Conservation (phyloP, 2,797 vertebrate species). For the Tinamus major region DNA sequence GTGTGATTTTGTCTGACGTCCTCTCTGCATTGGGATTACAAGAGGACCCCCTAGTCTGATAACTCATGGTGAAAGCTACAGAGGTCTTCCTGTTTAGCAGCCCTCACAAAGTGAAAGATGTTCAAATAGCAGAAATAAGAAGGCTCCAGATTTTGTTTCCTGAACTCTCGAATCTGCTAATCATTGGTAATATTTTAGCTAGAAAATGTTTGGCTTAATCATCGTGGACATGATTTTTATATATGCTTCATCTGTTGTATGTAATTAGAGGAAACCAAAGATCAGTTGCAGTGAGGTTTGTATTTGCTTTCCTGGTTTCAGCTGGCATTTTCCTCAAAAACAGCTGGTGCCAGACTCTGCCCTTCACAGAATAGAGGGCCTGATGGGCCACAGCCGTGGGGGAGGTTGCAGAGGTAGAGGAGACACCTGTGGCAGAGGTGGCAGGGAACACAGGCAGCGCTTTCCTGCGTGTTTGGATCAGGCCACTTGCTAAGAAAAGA, state of each 20-base stretch:
- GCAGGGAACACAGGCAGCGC: accelerated
- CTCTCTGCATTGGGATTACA: not conserved
- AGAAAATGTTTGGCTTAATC: not conserved
- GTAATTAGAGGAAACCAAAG: not conserved
- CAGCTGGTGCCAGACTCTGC: not conserved
- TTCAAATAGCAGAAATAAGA: not conserved
- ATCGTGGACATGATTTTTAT: not conserved
- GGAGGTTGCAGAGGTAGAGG: not conserved
- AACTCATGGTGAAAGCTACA: not conserved
- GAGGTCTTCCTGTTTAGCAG: not conserved
- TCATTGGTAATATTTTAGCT: not conserved
- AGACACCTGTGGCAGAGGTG: not conserved
- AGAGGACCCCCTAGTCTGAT: accelerated
- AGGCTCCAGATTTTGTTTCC: not conserved
- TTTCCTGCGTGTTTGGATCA: not conserved
- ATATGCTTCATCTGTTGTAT: accelerated
- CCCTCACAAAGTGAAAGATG: not conserved
- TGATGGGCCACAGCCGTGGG: not conserved
- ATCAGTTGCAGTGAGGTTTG: not conserved
- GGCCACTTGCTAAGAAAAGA: not conserved
- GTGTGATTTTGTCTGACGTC: not conserved
- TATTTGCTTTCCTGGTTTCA: not conserved
- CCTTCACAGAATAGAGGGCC: accelerated
- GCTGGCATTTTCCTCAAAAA: not conserved
- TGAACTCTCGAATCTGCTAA: not conserved